Percentiles rank a stretch among this genome's conserved stretches.
Conservation (phyloP, 2,797 vertebrate genomes). For the Heliangelus exortis region DNA sequence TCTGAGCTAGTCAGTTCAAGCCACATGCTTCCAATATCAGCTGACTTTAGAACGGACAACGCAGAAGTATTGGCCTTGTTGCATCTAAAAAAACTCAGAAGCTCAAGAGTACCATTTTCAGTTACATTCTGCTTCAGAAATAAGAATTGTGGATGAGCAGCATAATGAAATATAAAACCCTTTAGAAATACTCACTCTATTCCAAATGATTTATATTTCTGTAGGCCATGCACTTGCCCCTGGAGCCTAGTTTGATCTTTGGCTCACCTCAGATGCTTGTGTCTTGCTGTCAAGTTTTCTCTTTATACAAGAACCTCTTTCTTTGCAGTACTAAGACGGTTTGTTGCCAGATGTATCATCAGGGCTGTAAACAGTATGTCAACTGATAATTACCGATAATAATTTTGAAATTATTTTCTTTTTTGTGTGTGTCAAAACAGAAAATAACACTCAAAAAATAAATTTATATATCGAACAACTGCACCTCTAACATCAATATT, state of each 20-base stretch:
- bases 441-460: neutral
- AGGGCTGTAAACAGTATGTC: neutral
- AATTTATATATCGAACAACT: rapidly evolving
- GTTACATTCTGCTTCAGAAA: neutral
- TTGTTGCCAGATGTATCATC: neutral
- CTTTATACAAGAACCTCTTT: neutral
- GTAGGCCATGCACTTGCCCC: neutral
- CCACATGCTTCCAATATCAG: neutral
- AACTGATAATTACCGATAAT: neutral
- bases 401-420: neutral
- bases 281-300: neutral
- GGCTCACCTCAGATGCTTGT: neutral
- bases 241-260: neutral
- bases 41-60: neutral
- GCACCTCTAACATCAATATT: neutral
- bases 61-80: neutral
- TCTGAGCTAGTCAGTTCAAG: neutral
- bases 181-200: neutral
- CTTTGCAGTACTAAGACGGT: neutral
- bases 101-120: neutral
- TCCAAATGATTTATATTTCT: neutral
- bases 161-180: neutral
- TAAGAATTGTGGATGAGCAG: neutral
- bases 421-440: neutral
- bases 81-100: neutral